phyloP scores from a whole-genome alignment of 2,113 vertebrate genomes.

The Casuarius casuarius region DNA sequence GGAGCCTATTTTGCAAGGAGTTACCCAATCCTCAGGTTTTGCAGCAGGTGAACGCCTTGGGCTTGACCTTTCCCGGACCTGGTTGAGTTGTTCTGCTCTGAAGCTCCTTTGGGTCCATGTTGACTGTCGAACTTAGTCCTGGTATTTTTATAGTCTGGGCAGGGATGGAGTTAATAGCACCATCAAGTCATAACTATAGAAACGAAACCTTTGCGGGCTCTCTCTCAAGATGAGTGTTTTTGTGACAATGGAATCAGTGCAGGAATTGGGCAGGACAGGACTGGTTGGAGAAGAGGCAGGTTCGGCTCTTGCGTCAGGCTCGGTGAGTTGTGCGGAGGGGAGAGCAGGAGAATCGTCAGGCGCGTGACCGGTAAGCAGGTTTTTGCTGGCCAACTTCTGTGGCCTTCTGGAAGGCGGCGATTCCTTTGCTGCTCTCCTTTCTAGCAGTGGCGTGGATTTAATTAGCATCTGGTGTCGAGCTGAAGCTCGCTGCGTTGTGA shows the following conservation, averaged over 20 bases:
- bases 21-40: not conserved
- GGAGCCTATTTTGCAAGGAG: not conserved
- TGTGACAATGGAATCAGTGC: not conserved
- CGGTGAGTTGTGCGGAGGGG: accelerated
- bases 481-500: not conserved
- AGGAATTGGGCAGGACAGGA: not conserved
- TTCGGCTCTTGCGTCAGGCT: not conserved
- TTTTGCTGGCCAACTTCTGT: not conserved
- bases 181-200: not conserved
- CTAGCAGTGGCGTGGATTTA: not conserved
- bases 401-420: not conserved
- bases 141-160: not conserved
- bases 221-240: accelerated
- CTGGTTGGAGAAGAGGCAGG: not conserved
- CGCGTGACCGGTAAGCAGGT: not conserved
- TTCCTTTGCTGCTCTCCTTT: not conserved
- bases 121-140: not conserved
- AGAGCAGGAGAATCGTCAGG: not conserved
- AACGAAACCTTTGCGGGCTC: not conserved
- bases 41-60: not conserved
- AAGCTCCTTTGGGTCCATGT: not conserved
- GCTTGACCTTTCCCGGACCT: not conserved
- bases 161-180: not conserved
- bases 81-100: not conserved
- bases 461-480: not conserved